Conservation (phyloP, 2,888 invertebrate species). For the Diploptera punctata region DNA sequence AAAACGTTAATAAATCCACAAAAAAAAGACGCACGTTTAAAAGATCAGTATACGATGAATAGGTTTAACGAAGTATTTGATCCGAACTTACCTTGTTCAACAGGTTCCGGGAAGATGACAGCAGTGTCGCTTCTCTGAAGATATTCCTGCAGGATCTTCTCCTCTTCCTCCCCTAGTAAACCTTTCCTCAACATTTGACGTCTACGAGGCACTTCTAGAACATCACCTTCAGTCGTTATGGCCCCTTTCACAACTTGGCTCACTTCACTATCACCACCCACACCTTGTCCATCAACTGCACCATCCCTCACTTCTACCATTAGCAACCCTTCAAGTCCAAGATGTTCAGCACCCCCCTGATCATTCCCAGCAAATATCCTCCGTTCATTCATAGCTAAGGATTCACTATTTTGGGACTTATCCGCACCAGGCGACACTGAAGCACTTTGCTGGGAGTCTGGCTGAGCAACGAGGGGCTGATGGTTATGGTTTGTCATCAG, state of each 20-base stretch:
- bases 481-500: conserved; percentile 55
- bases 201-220: conserved; percentile 12
- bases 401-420: too few species aligned
- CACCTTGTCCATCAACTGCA: neutral
- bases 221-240: neutral
- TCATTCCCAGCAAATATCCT: conserved; percentile 11
- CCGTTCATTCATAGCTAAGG: too few species aligned
- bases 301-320: conserved; percentile 24
- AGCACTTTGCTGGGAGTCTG: neutral
- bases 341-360: neutral
- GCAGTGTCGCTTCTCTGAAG: conserved; percentile 60
- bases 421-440: too few species aligned
- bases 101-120: conserved; percentile 60
- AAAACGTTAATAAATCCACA: too few species aligned
- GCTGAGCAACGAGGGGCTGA: conserved; percentile 50
- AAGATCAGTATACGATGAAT: too few species aligned
- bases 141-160: conserved; percentile 57
- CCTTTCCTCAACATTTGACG: neutral
- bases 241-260: neutral
- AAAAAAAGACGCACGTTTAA: too few species aligned
- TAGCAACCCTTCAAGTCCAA: conserved; percentile 15
- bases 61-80: too few species aligned
- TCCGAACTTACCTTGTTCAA: conserved; percentile 42
- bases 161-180: conserved; percentile 47
- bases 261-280: conserved; percentile 11